These are phyloP conservation scores for Enoplosus armatus DNA, from an alignment of 2,797 vertebrate species.

Conservation along the genomic window DNA sequence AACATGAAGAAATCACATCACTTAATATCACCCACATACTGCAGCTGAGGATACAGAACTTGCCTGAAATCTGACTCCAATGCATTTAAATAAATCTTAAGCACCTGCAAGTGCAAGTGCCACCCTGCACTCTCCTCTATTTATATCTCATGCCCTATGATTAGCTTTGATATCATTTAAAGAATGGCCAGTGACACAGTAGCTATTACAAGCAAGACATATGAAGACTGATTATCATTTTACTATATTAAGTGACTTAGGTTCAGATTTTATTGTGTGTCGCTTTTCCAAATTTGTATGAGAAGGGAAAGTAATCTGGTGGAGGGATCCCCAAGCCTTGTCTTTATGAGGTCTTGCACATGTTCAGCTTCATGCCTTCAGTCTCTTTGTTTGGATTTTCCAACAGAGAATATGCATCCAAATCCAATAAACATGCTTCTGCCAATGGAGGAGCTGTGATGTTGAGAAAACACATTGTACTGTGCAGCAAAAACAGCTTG, in stretches of 20 bases:
- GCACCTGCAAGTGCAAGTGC: no score
- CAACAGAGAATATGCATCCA: background rate
- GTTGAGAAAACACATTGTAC: background rate
- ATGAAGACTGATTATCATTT: no score
- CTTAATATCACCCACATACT: background rate
- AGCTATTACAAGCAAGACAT: no score
- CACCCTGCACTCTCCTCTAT: background rate
- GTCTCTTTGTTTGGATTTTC: slow-evolving; percentile 13
- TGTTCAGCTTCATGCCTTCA: background rate
- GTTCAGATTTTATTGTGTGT: background rate
- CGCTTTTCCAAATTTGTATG: no score
- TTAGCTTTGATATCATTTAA: background rate
- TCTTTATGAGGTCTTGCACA: background rate
- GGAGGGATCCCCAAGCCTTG: background rate
- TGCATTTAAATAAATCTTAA: background rate
- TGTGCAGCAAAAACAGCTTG: slow-evolving; percentile 6
- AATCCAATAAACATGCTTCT: background rate
- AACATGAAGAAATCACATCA: background rate
- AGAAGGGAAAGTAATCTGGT: background rate
- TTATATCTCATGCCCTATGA: background rate
- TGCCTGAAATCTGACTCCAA: background rate
- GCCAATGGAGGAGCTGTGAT: background rate
- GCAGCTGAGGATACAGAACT: background rate
- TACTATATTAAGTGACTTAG: background rate
- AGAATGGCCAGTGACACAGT: no score